These are phyloP conservation scores for Epinephelus fuscoguttatus DNA, from an alignment of 2,113 vertebrate genomes.

Conservation along the genomic window DNA sequence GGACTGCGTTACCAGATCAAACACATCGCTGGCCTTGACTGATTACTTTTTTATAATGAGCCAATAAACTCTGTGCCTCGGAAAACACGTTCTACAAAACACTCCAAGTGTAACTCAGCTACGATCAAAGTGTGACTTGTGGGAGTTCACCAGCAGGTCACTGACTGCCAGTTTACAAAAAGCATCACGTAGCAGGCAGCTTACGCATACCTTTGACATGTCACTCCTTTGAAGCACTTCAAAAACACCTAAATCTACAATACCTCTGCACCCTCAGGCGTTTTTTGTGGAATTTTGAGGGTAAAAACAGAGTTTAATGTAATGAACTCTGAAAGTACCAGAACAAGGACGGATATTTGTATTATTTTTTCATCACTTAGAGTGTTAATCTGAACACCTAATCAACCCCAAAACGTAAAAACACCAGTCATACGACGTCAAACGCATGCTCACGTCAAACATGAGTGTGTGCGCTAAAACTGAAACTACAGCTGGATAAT, in stretches of 20 bases:
- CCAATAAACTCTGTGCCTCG: not conserved
- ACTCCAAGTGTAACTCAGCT: not conserved
- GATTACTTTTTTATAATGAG: not conserved
- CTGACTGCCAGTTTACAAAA: conserved; percentile 16
- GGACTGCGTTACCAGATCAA: no score
- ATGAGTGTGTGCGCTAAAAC: not conserved
- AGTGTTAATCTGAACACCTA: not conserved
- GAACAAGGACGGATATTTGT: not conserved
- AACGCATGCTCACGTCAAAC: not conserved
- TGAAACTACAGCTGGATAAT: not conserved
- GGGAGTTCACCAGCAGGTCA: conserved; percentile 48
- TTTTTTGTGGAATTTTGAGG: conserved; percentile 15
- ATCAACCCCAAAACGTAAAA: not conserved
- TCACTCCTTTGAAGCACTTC: conserved; percentile 49
- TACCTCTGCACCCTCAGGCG: conserved; percentile 10
- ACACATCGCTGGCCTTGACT: not conserved
- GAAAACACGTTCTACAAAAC: not conserved
- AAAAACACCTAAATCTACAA: conserved; percentile 24
- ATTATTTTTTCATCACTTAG: not conserved
- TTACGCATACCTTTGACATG: conserved; percentile 22
- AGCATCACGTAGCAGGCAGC: conserved; percentile 15
- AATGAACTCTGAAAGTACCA: conserved; percentile 1
- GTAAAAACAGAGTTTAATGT: not conserved
- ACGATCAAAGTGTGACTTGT: conserved; percentile 7
- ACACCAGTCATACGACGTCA: not conserved